Base-by-base conservation (phyloP, 1,140 invertebrate genomes). In the Wiebesia pumilae region DNA sequence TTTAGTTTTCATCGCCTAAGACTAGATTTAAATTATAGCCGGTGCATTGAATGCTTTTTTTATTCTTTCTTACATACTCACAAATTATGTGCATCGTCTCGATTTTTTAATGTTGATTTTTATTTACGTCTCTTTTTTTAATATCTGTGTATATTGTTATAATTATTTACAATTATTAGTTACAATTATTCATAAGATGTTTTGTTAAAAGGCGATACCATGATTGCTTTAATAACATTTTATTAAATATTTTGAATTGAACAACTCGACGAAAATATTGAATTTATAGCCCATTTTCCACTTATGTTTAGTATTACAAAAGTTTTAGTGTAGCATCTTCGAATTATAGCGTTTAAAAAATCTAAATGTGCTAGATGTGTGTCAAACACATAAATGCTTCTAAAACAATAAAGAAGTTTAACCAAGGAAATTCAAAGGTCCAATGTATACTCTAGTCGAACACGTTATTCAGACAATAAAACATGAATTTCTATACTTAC, bases 1-100 rank as follows among this genome's bases (percentile, higher is more conserved):
- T 73, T 73, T 21, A 47, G 65, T 83, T 83, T 75, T 77, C 82
- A 83, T 21, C 71, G 71, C 33, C 71, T 16, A 19, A n/a, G 82
- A 62, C n/a, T 47, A 33, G 35, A 27, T 62, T 30, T 83, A 40
- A 77, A 73, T 77, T 83, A 77, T 77, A n/a, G 24, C 27, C 69
- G 33, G 7, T 35, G 16, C n/a, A 30, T 65, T 43, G 40, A 67
- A 43, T 67, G 27, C 27, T 21, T n/a, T 47, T 71, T 71, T 73
- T 33, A 9, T 58, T 78, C 38, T 27, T 40, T 30, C 9, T 30
- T 4, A 43, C 6, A 78, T 7, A 1, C 27, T 51, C 21, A 30
- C n/a, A 38, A 38, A 21, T 73, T 73, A 47, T 78, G 33, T 51
- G 27, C 78, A 33, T 58, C 51, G 12, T 40, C 75, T 12, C 7